Evolutionary conservation across 2,113 vertebrate genomes (phyloP), one percentile per base, ranked within the genome.

Genomic region (Nematolebias whitei): DNA sequence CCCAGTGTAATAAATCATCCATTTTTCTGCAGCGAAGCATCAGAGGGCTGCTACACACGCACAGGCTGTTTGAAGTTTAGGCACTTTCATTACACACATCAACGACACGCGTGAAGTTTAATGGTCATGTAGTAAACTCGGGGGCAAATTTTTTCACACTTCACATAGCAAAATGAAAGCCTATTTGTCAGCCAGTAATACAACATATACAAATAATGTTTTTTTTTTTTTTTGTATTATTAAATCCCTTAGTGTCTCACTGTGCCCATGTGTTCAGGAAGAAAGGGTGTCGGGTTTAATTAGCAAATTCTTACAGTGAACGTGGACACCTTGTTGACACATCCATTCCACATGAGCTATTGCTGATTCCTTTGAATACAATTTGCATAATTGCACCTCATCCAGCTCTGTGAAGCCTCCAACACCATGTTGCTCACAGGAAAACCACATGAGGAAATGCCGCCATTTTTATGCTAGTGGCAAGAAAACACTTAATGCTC

Each of bases 311-410:
- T 88, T 79, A 65, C 74, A 56, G 84, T 66, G 83, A 83, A 84
- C 70, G 74, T 71, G 87, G 84, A 88, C 88, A 91, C 88, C 88
- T 89, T 86, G 87, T 88, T 89, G 90, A 89, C 88, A 89, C 83
- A 83, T 92, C 80, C 83, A 88, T 90, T 92, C 90, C 85, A 83
- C 90, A 85, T 87, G 89, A 90, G 90, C 87, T 90, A 80, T 71
- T 77, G 76, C 89, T 85, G 88, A 90, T 77, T 88, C 87, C 86
- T 93, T 91, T 92, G 88, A 91, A 90, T 87, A 66, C 22, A 80
- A 92, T 94, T 94, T 93, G 85, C 92, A 94, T 94, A 94, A 94
- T 93, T 93, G 92, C 83, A 91, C 85, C 89, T 92, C 91, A 91
- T 80, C 80, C 86, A 62, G 68, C 85, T 76, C 60, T 68, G 86